These are phyloP conservation scores for Aleiodes leptofemur DNA, from an alignment of 2,888 invertebrate genomes.

Conservation along the genomic window DNA sequence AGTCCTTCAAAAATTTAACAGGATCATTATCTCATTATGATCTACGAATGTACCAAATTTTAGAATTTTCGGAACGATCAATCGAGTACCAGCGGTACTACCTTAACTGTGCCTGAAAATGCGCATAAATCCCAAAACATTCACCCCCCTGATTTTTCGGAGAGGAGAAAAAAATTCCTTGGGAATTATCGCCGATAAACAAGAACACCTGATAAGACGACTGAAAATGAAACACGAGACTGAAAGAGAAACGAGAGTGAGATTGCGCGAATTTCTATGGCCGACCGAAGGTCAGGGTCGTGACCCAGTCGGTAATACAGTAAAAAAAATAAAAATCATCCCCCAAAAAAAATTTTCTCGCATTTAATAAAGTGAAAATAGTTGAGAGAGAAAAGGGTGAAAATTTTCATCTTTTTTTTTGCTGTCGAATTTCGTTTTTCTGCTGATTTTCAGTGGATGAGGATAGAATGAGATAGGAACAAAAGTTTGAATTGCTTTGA, in stretches of 20 bases:
- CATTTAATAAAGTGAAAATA: not conserved
- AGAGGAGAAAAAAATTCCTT: too few relatives aligned
- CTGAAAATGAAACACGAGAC: constrained; percentile 41
- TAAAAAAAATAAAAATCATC: constrained; percentile 18
- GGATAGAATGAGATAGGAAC: not conserved
- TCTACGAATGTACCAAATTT: too few relatives aligned
- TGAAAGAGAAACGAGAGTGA: constrained; percentile 50
- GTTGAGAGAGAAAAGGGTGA: not conserved
- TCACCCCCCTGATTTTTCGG: too few relatives aligned
- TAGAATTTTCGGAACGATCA: too few relatives aligned
- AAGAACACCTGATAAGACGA: constrained; percentile 55
- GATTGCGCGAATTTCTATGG: constrained; percentile 49
- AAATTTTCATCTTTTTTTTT: constrained; percentile 1
- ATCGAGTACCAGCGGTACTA: too few relatives aligned
- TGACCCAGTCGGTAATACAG: constrained; percentile 49
- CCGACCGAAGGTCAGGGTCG: constrained; percentile 50
- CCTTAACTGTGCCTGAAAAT: too few relatives aligned
- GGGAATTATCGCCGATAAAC: constrained; percentile 41
- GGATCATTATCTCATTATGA: too few relatives aligned
- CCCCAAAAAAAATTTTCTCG: not conserved
- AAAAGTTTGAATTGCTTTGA: constrained; percentile 29
- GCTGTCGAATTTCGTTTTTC: not conserved
- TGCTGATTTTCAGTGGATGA: not conserved
- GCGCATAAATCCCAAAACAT: too few relatives aligned
- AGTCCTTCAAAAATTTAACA: too few relatives aligned